A percentile compares a stretch with the other conserved stretches of the same genome.
These are phyloP conservation scores for Rattus rattus DNA, from an alignment of 2,113 vertebrate species.

Conservation along the genomic window DNA sequence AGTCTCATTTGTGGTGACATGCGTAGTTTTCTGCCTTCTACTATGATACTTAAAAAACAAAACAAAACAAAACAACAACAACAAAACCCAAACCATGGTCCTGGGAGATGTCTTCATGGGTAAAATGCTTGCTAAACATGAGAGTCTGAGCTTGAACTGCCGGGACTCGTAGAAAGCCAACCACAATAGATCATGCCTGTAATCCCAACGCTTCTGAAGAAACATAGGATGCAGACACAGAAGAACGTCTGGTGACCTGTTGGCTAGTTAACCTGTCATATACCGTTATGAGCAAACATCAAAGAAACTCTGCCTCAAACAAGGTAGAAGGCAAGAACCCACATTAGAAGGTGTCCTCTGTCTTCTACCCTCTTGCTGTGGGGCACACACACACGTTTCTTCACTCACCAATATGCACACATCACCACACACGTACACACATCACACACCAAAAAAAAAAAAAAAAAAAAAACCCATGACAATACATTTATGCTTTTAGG, in stretches of 20 bases:
- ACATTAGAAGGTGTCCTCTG: not conserved
- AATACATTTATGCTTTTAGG: conserved; percentile 17
- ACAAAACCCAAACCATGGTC: not conserved
- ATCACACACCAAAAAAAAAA: not conserved
- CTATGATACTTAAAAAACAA: not conserved
- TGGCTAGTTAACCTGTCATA: not conserved
- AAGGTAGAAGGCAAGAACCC: not conserved
- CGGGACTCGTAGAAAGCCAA: too few species aligned
- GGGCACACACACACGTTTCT: not conserved
- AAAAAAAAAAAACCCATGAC: not conserved
- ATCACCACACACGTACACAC: too few species aligned
- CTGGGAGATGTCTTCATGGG: not conserved
- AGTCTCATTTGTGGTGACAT: not conserved
- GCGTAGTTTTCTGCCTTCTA: not conserved
- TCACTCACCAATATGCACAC: not conserved
- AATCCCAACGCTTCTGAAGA: not conserved
- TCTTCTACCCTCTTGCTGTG: not conserved
- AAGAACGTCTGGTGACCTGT: not conserved
- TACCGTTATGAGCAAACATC: not conserved
- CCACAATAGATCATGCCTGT: not conserved
- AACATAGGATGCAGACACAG: not conserved
- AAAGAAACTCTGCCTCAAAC: not conserved
- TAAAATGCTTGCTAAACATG: not conserved
- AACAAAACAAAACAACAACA: too few species aligned
- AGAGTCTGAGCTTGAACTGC: too few species aligned